Conservation (phyloP, 2,888 invertebrate genomes). For the Stenodema calcarata region DNA sequence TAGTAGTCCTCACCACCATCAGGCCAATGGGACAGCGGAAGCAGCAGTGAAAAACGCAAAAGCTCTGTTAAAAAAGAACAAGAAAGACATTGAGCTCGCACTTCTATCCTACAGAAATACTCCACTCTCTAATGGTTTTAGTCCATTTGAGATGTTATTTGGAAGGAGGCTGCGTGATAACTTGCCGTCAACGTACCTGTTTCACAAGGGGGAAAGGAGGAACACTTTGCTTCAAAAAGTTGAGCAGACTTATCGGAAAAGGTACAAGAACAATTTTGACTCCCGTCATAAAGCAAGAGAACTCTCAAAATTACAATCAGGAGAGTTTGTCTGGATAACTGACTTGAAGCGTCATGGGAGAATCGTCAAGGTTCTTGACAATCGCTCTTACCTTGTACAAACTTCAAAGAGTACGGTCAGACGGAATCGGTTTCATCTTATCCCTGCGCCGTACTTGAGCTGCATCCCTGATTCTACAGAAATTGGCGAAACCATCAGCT, state of each 20-base stretch:
- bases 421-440: slow-evolving; percentile 1
- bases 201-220: not conserved
- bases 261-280: slow-evolving; percentile 8
- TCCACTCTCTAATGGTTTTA: not conserved
- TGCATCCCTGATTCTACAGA: not conserved
- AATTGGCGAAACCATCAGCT: not conserved
- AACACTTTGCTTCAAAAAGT: not conserved
- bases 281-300: not conserved
- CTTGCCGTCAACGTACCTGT: not conserved
- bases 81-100: not conserved
- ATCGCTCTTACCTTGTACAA: not conserved
- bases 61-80: slow-evolving; percentile 17
- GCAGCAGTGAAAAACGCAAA: slow-evolving; percentile 24
- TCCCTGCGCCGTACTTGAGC: slow-evolving; percentile 12
- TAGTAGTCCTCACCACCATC: slow-evolving; percentile 15
- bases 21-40: slow-evolving; percentile 33
- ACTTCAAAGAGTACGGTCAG: not conserved
- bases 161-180: not conserved
- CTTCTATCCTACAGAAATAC: slow-evolving; percentile 7
- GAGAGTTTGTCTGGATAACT: slow-evolving; percentile 15
- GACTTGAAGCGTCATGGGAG: slow-evolving; percentile 4
- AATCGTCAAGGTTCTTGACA: not conserved
- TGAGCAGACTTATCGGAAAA: not conserved
- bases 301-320: not conserved
- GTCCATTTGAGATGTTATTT: slow-evolving; percentile 16